Base-by-base conservation (phyloP, 2,113 vertebrate genomes). In the Aspidoscelis tigris region DNA sequence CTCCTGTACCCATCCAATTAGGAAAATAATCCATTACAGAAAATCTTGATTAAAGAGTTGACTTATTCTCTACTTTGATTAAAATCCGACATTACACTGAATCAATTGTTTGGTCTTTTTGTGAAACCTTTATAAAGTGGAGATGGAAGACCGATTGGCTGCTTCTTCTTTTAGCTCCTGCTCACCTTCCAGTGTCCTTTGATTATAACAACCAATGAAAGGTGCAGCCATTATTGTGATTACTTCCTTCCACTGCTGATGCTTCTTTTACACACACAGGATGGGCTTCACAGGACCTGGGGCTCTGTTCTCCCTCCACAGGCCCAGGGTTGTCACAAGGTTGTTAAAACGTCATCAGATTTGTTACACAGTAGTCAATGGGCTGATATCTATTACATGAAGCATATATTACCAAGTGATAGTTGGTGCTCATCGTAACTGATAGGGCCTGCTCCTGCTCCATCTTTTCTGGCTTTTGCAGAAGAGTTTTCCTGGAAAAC, bases 1-100 rank as follows among this genome's bases (percentile, higher is more conserved):
- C 90, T 92, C 80, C 91, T 89, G 84, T 90, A 92, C 91, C 89
- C 87, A 89, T 93, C 92, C 91, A 93, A 95, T 94, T 94, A 95
- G 86, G 85, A 91, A 95, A 94, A 93, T 93, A 93, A 95, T 95
- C 93, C 93, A 94, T 93, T 94, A 93, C 86, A 90, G 92, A 94
- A 95, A 93, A 92, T 91, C 92, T 93, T 94, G 92, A 95, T 95
- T 95, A 95, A 93, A 94, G 72, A 94, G 88, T 94, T 93, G 89
- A 81, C 88, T 93, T 93, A 93, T 95, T 93, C 88, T 90, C 90
- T 84, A 44, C 87, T 93, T 94, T 94, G 91, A 94, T 92, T 95
- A 93, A 94, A 95, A 95, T 94, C 91, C 91, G 93, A 85, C 86
- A 78, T 91, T 92, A 92, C 92, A 93, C 74, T 61, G 90, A 92